Conservation (phyloP, 1,140 invertebrate genomes). For the Zaprionus capensis region DNA sequence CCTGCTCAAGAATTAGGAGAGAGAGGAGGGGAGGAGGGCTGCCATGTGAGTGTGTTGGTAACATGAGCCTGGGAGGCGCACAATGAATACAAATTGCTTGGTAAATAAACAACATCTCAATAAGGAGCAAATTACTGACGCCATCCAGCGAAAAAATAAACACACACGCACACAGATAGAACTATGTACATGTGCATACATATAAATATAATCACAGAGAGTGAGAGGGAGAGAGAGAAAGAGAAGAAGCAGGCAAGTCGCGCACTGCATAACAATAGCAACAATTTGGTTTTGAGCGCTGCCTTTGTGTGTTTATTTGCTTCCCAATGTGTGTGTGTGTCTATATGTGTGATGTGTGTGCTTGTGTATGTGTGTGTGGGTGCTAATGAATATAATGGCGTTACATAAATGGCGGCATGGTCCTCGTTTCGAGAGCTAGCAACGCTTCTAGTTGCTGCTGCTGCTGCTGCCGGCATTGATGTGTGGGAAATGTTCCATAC, state of each 20-base stretch:
- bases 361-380: slow-evolving; percentile 40
- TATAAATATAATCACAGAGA: slow-evolving; percentile 60
- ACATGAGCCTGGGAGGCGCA: slow-evolving; percentile 57
- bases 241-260: slow-evolving; percentile 16
- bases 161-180: slow-evolving; percentile 54
- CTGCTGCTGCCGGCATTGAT: slow-evolving; percentile 55
- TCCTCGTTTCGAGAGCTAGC: slow-evolving; percentile 30
- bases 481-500: slow-evolving; percentile 66
- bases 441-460: slow-evolving; percentile 33
- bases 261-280: slow-evolving; percentile 78
- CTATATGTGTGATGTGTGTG: slow-evolving; percentile 6
- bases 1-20: neutral
- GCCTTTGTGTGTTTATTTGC: slow-evolving; percentile 18
- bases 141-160: slow-evolving; percentile 79
- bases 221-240: neutral
- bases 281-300: slow-evolving; percentile 65
- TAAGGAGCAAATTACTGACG: slow-evolving; percentile 82
- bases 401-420: slow-evolving; percentile 71
- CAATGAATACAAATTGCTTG: slow-evolving; percentile 83
- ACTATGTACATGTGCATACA: slow-evolving; percentile 35
- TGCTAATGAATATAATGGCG: slow-evolving; percentile 81
- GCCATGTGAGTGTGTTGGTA: slow-evolving; percentile 23
- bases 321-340: neutral
- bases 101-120: slow-evolving; percentile 83
- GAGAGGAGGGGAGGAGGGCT: neutral